phyloP scores from a whole-genome alignment of 2,113 vertebrate genomes.

The Pao palembangensis region DNA sequence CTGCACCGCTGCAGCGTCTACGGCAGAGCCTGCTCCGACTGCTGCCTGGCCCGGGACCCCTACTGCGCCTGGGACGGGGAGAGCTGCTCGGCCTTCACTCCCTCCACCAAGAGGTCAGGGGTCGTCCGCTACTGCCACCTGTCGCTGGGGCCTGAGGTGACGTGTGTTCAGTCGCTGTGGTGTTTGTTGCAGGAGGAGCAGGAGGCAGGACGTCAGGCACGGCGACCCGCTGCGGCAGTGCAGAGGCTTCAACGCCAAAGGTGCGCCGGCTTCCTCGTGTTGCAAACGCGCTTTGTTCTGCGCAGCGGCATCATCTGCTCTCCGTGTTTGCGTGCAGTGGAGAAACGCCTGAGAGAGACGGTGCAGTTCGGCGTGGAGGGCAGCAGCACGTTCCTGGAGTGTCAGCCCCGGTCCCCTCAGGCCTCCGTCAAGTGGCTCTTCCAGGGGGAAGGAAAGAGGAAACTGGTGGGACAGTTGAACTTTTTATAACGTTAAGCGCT shows the following conservation, averaged over 20 bases:
- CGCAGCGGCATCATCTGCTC: not conserved
- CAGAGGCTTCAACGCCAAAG: conserved; percentile 91
- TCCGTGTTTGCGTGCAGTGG: conserved; percentile 55
- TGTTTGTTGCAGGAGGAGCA: conserved; percentile 81
- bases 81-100: conserved; percentile 80
- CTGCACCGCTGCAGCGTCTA: conserved; percentile 81
- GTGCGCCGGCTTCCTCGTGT: conserved; percentile 57
- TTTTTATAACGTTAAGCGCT: not conserved
- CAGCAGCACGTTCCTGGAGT: conserved; percentile 81
- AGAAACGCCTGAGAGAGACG: conserved; percentile 77
- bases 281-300: not conserved
- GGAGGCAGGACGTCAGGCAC: conserved; percentile 89
- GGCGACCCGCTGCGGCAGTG: conserved; percentile 95
- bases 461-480: conserved; percentile 71
- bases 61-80: conserved; percentile 85
- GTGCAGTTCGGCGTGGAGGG: conserved; percentile 84
- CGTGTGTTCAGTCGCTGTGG: not conserved
- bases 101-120: conserved; percentile 75
- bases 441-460: conserved; percentile 75
- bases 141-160: too few species aligned
- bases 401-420: conserved; percentile 80
- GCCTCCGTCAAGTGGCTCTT: conserved; percentile 80
- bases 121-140: too few species aligned
- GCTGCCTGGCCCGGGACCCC: conserved; percentile 83
- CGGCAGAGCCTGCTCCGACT: conserved; percentile 82